Evolutionary conservation across 37 sponge, comb jelly and placozoan species (phyloP).

Genomic region (Halichondria panicea): DNA sequence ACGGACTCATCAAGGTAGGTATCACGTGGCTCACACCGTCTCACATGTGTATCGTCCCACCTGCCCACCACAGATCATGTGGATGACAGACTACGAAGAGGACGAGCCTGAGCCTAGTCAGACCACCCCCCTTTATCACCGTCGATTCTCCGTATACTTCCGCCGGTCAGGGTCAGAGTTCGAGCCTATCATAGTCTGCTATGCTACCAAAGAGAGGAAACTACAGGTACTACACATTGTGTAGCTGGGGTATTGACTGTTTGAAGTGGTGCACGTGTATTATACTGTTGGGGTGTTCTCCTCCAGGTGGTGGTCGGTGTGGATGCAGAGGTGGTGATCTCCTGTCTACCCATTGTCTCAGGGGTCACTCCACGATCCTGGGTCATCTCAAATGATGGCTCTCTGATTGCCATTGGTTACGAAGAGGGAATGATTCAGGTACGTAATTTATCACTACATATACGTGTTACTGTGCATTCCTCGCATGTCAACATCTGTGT

Average conservation of each 20-base stretch:
- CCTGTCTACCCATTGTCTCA: neutral
- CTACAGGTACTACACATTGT: constrained; percentile 27
- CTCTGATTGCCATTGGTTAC: constrained; percentile 26
- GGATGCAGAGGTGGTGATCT: constrained; percentile 6
- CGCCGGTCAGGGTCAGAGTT: neutral
- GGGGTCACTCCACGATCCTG: constrained; percentile 32
- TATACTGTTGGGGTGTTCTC: neutral
- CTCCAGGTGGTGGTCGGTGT: constrained; percentile 26
- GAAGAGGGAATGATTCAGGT: constrained; percentile 48
- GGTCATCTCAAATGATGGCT: constrained; percentile 28
- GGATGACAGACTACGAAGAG: constrained; percentile 15
- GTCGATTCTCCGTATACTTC: constrained; percentile 53
- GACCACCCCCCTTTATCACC: constrained; percentile 18
- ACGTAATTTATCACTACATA: neutral
- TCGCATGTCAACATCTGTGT: neutral
- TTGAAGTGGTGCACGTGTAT: neutral
- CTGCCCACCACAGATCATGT: constrained; percentile 26
- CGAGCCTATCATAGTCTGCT: constrained; percentile 38
- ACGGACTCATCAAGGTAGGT: constrained; percentile 54
- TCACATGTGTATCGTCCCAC: neutral
- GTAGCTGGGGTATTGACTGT: neutral
- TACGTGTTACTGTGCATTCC: neutral
- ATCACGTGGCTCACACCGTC: neutral
- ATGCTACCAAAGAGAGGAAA: constrained; percentile 11
- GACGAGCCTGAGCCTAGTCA: neutral